phyloP scores from a whole-genome alignment of 2,797 vertebrate genomes.

The Chelon auratus region DNA sequence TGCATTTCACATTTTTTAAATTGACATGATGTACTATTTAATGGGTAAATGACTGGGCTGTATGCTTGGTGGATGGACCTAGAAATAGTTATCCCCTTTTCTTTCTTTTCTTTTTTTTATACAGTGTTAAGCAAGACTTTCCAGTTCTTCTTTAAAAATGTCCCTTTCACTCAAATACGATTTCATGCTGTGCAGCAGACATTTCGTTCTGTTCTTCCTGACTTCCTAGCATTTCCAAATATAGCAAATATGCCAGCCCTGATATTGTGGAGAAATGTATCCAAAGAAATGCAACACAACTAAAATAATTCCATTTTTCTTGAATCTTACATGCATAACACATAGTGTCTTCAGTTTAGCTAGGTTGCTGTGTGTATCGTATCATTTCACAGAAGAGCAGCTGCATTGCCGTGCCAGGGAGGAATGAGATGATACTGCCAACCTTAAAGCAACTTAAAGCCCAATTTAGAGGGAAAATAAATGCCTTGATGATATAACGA shows the following conservation, averaged over 20 bases:
- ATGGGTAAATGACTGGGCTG: neutral
- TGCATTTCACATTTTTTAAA: too few relatives aligned
- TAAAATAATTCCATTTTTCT: neutral
- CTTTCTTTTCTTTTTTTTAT: neutral
- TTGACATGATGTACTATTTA: constrained; percentile 17
- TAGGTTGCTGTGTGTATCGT: neutral
- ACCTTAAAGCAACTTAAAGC: neutral
- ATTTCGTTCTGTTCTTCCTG: neutral
- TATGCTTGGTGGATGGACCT: neutral
- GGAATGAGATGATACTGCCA: neutral
- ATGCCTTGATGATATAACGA: too few relatives aligned
- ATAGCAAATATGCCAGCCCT: neutral
- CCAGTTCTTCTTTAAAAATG: neutral
- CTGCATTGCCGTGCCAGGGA: neutral
- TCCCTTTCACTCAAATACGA: neutral
- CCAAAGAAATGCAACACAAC: neutral
- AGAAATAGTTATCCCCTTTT: neutral
- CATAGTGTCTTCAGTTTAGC: too few relatives aligned
- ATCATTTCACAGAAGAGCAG: neutral
- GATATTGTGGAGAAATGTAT: neutral
- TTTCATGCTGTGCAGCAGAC: neutral
- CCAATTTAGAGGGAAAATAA: neutral
- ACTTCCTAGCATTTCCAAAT: neutral
- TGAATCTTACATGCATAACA: too few relatives aligned
- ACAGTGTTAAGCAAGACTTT: neutral